These are phyloP conservation scores for Parasteatoda tepidariorum DNA, from an alignment of 1,140 invertebrate genomes.

Conservation along the genomic window DNA sequence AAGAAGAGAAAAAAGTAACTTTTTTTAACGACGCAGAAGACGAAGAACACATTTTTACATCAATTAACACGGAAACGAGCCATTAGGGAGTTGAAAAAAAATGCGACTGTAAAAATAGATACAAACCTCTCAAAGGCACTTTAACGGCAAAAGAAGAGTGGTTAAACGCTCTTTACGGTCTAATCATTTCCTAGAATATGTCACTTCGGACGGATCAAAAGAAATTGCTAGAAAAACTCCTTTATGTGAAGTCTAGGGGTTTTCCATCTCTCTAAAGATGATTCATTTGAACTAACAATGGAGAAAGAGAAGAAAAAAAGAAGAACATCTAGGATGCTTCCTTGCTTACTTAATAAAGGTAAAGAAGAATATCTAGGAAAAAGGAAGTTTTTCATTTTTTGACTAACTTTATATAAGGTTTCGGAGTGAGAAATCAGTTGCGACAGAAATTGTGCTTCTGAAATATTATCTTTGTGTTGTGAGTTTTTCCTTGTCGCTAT, in stretches of 20 bases:
- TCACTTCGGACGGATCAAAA: conserved; percentile 45
- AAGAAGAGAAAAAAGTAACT: conserved; percentile 15
- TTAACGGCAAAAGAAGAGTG: background rate
- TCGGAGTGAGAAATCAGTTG: too few species aligned
- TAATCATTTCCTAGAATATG: conserved; percentile 50
- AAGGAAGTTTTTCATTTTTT: conserved; percentile 42
- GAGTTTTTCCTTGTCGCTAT: too few species aligned
- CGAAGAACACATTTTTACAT: conserved; percentile 51
- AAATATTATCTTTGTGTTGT: too few species aligned
- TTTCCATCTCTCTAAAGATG: conserved; percentile 15
- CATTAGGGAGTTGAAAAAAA: conserved; percentile 27
- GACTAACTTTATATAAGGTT: too few species aligned
- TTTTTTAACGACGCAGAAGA: conserved; percentile 13
- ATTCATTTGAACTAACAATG: conserved; percentile 43
- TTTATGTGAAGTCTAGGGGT: conserved; percentile 24
- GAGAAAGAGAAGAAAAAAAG: conserved; percentile 16
- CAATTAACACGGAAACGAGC: conserved; percentile 43
- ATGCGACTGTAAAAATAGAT: conserved; percentile 47
- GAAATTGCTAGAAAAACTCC: conserved; percentile 19
- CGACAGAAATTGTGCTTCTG: too few species aligned
- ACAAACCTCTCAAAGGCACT: conserved; percentile 19
- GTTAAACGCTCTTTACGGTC: conserved; percentile 38
- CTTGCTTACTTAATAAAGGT: conserved; percentile 31
- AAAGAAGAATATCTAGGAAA: conserved; percentile 11
- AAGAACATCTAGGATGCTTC: background rate